Evolutionary conservation across 2,113 vertebrate species (phyloP).

Genomic region (Dinomys branickii): DNA sequence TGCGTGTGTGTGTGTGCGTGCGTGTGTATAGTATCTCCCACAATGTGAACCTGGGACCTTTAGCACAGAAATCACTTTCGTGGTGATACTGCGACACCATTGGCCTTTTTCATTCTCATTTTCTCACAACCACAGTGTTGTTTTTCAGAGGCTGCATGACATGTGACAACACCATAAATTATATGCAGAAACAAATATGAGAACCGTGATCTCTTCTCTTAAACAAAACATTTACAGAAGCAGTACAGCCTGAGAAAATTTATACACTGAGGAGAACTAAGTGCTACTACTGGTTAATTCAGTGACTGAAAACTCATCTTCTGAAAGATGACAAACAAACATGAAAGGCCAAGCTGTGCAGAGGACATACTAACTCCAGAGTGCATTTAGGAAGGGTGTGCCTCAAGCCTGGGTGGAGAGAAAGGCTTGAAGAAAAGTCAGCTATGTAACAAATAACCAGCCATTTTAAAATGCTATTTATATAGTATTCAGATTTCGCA

Average conservation of each 20-base stretch:
- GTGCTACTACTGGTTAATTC: neutral
- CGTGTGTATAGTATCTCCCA: neutral
- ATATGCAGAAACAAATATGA: neutral
- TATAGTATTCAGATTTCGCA: neutral
- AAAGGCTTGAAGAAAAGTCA: neutral
- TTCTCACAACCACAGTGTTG: neutral
- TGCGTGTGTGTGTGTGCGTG: too few species aligned
- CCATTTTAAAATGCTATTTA: neutral
- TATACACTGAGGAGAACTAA: neutral
- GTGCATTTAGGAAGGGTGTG: neutral
- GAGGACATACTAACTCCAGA: accelerated
- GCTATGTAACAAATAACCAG: neutral
- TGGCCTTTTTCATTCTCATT: neutral
- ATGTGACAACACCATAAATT: neutral
- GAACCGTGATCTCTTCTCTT: neutral
- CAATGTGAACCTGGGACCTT: neutral
- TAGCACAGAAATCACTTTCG: neutral
- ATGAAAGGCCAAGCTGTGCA: neutral
- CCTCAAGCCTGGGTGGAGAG: neutral
- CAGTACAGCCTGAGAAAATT: neutral
- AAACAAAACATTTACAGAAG: neutral
- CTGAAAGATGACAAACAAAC: neutral
- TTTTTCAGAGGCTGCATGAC: neutral
- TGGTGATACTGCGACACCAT: neutral
- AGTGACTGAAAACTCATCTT: neutral